Conservation (phyloP, 2,797 vertebrate genomes). For the Sphenodon punctatus region DNA sequence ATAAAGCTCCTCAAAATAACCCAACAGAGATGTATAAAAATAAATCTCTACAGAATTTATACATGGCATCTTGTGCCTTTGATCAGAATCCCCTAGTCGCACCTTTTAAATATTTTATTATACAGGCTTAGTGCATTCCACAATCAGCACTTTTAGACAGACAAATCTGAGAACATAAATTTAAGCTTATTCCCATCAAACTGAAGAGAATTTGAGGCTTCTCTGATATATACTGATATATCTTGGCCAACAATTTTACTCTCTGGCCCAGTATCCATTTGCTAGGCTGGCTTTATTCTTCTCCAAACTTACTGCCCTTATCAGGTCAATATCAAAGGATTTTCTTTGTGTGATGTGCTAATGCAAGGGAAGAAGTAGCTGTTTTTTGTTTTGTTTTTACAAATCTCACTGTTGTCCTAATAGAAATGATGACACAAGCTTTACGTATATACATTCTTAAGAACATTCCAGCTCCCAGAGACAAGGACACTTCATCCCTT, state of each 20-base stretch:
- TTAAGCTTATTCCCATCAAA: conserved; percentile 35
- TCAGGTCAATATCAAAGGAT: conserved; percentile 22
- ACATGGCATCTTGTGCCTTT: background rate
- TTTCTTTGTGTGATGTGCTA: conserved; percentile 31
- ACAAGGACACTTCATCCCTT: conserved; percentile 14
- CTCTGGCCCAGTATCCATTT: conserved; percentile 10
- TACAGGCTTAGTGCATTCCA: background rate
- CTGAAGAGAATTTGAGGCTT: conserved; percentile 35
- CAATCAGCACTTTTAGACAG: conserved; percentile 35
- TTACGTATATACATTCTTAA: background rate
- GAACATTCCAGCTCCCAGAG: background rate
- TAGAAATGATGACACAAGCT: background rate
- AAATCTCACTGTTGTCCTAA: conserved; percentile 12
- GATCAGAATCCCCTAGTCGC: background rate
- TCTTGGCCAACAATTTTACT: background rate
- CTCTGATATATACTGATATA: background rate
- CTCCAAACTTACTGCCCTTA: conserved; percentile 1
- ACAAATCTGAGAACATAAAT: conserved; percentile 57
- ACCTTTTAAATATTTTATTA: conserved; percentile 17
- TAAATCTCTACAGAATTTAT: conserved; percentile 27
- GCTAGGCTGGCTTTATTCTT: background rate
- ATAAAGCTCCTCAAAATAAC: conserved; percentile 39
- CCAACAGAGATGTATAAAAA: conserved; percentile 32
- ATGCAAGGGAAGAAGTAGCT: background rate
- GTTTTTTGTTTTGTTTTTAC: no score